A percentile compares a stretch with the other conserved stretches of the same genome.
Evolutionary conservation across 2,888 invertebrate genomes (phyloP).

Genomic region (Chloroclystis v-ata): DNA sequence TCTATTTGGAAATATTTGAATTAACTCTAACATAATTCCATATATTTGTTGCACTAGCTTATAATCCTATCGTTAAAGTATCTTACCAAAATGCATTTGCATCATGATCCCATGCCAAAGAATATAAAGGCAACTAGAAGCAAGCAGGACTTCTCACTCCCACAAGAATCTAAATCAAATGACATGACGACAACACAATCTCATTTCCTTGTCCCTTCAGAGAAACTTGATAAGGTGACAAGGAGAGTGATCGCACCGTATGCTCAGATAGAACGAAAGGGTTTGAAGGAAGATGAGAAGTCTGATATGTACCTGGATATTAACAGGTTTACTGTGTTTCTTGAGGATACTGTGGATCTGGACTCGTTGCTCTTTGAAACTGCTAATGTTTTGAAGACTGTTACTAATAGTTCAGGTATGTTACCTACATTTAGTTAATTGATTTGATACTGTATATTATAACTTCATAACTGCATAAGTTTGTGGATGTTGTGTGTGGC

Average conservation of each 20-base stretch:
- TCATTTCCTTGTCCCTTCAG: conserved; percentile 63
- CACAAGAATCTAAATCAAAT: conserved; percentile 17
- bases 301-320: conserved; percentile 60
- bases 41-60: too few species aligned
- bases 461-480: too few species aligned
- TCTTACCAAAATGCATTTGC: conserved; percentile 1
- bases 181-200: conserved; percentile 50
- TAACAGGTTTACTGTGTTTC: conserved; percentile 66
- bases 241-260: conserved; percentile 79
- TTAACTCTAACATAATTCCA: too few species aligned
- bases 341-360: conserved; percentile 77
- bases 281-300: conserved; percentile 52
- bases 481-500: too few species aligned
- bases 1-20: too few species aligned
- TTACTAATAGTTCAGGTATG: conserved; percentile 76
- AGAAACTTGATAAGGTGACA: conserved; percentile 73
- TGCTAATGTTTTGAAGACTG: conserved; percentile 73
- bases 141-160: conserved; percentile 39
- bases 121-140: conserved; percentile 49
- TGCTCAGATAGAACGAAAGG: conserved; percentile 67
- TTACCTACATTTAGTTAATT: background rate
- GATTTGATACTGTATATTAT: too few species aligned
- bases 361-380: conserved; percentile 77
- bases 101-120: conserved; percentile 38
- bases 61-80: too few species aligned